Percentiles rank a stretch among this genome's conserved stretches.
These are phyloP conservation scores for Clarias pachynema DNA, from an alignment of 2,797 vertebrate genomes.

Conservation along the genomic window DNA sequence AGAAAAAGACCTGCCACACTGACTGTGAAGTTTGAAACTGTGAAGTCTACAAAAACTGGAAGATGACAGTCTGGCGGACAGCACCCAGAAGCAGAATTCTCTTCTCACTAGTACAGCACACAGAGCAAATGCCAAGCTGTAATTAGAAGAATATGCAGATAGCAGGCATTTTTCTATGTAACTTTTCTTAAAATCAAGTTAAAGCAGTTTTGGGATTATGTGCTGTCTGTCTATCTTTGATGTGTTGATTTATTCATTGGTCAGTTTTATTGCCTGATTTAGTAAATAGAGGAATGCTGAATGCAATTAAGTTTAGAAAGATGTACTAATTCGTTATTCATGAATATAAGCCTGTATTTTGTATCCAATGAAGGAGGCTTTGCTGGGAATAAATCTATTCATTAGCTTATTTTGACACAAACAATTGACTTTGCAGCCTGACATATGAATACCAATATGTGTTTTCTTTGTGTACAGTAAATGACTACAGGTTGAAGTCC, in stretches of 20 bases:
- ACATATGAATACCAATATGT: not conserved
- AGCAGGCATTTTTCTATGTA: conserved; percentile 1
- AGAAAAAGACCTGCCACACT: conserved; percentile 39
- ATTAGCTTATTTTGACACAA: not conserved
- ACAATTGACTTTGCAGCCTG: not conserved
- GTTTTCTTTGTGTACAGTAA: not conserved
- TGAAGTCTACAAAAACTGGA: conserved; percentile 48
- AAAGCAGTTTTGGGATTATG: not conserved
- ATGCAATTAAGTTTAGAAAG: not conserved
- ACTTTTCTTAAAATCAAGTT: conserved; percentile 15
- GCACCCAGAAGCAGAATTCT: conserved; percentile 44
- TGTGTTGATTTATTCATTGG: not conserved
- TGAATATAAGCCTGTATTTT: conserved; percentile 1
- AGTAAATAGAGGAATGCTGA: not conserved
- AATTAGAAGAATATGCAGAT: conserved; percentile 17
- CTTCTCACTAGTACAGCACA: conserved; percentile 46
- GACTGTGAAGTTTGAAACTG: conserved; percentile 49
- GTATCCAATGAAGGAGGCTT: not conserved
- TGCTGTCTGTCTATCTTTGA: not conserved
- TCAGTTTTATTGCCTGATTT: not conserved
- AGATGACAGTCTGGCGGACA: conserved; percentile 51
- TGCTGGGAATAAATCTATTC: conserved; percentile 6
- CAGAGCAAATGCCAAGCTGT: conserved; percentile 4
- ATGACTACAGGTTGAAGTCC: not conserved
- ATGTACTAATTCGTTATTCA: not conserved